Base-by-base conservation (phyloP, 35 echinoderm and acorn worm genomes). In the Hemicentrotus pulcherrimus region DNA sequence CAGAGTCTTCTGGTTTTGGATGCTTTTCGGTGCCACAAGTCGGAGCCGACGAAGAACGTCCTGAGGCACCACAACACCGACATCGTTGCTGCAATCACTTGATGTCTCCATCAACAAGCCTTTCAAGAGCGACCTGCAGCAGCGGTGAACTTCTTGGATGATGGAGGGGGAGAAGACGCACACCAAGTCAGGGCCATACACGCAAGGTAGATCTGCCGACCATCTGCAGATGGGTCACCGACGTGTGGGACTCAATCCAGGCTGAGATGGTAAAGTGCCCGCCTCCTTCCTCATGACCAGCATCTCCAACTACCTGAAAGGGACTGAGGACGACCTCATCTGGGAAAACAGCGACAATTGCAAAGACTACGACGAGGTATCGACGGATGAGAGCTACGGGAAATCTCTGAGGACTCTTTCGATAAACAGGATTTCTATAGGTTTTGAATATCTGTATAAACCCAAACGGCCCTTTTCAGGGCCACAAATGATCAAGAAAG, bases 41-140 rank as follows among this genome's bases (percentile, higher is more conserved):
- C 88, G 12, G 32, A 90, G 16, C 16, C 12, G 88, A 35, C 32
- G 16, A 90, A 90, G 32, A 31, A 1, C 14, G 2, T 15, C 24
- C 14, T 90, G 32, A 1, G 88, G 24, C 12, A 61, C 86, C 9
- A 9, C 95, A 96, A 65, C 12, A 48, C 47, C 12, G 86, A 41
- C 91, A 9, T 35, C 13, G 94, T 88, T 91, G 41, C 91, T 96
- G 6, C 95, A 96, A 55, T 59, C 95, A 2, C 46, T 96, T 12
- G 95, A 94, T 47, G 46, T 94, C 4, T 28, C 85, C 93, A 96
- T 32, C 18, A 58, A 87, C 58, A 94, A 52, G n/a, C n/a, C n/a
- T n/a, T n/a, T n/a, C n/a, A n/a, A n/a, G n/a, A n/a, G n/a, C n/a
- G n/a, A n/a, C n/a, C n/a, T n/a, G n/a, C n/a, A n/a, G n/a, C n/a